Conservation (phyloP, 2,797 vertebrate species). For the Rhabdophis nuchalis region DNA sequence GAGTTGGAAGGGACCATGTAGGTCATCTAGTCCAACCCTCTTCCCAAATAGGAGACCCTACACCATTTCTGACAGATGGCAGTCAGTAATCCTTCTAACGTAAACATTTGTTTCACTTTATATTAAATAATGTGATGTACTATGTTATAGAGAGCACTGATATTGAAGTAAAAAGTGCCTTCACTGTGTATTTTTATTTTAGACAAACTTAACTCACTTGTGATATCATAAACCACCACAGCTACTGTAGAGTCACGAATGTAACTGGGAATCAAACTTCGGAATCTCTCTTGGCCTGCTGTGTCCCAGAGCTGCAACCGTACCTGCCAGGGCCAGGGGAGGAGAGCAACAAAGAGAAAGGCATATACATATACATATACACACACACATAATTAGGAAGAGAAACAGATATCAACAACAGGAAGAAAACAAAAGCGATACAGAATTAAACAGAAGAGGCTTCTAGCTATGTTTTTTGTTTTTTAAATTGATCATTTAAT, state of each 20-base stretch:
- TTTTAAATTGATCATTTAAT: neutral
- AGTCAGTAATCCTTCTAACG: neutral
- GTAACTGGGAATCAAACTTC: conserved; percentile 90
- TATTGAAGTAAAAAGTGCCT: neutral
- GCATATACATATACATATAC: neutral
- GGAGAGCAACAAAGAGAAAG: neutral
- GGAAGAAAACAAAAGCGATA: neutral
- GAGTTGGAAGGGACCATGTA: too few species aligned
- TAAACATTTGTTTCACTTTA: neutral
- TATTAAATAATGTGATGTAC: neutral
- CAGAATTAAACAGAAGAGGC: neutral
- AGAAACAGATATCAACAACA: conserved; percentile 2
- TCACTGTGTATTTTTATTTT: neutral
- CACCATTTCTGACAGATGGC: neutral
- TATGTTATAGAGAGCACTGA: neutral
- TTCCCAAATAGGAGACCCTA: too few species aligned
- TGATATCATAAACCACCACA: conserved; percentile 91
- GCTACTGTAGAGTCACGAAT: conserved; percentile 92
- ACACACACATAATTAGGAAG: neutral
- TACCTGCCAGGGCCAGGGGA: conserved; percentile 70
- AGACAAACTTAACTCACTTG: conserved; percentile 74
- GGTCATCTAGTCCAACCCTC: too few species aligned
- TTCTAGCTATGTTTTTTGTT: neutral
- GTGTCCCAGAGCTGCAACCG: conserved; percentile 94
- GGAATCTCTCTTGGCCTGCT: conserved; percentile 87